A percentile compares a stretch with the other conserved stretches of the same genome.
These are phyloP conservation scores for Agriopis leucophaearia DNA, from an alignment of 2,888 invertebrate species.

Conservation along the genomic window DNA sequence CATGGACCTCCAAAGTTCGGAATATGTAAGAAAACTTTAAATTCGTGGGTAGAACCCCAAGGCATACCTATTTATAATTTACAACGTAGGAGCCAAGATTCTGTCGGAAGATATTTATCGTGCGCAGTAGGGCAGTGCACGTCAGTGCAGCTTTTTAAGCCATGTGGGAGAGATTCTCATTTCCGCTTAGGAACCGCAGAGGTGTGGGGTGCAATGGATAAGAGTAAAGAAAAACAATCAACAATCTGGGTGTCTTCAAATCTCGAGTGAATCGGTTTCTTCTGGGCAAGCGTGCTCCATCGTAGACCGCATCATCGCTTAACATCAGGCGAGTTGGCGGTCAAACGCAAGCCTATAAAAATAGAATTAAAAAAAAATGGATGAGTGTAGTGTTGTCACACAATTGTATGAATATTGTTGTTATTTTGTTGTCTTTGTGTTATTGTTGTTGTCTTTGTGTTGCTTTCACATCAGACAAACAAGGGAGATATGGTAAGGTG, in stretches of 20 bases:
- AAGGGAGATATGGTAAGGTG: too few relatives aligned
- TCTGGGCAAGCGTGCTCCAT: too few relatives aligned
- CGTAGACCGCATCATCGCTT: too few relatives aligned
- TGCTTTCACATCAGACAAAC: too few relatives aligned
- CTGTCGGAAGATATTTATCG: conserved; percentile 4
- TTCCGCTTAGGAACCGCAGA: conserved; percentile 6
- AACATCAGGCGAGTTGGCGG: too few relatives aligned
- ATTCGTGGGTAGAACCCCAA: neutral
- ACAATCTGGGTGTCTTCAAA: neutral
- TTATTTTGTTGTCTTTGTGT: too few relatives aligned
- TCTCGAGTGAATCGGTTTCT: neutral
- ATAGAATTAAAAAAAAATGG: too few relatives aligned
- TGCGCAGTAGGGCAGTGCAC: neutral
- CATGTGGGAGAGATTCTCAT: neutral
- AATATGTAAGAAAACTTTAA: neutral
- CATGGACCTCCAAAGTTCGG: neutral
- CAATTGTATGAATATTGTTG: too few relatives aligned
- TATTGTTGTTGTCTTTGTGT: too few relatives aligned
- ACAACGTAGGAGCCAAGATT: conserved; percentile 2
- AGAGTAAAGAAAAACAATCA: neutral
- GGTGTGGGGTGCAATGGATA: neutral
- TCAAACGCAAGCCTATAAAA: too few relatives aligned
- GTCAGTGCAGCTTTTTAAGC: conserved; percentile 13
- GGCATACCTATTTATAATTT: neutral
- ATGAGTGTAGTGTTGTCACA: neutral